Base-by-base conservation (phyloP, 2,888 invertebrate species). In the Sphaerophoria rueppellii region DNA sequence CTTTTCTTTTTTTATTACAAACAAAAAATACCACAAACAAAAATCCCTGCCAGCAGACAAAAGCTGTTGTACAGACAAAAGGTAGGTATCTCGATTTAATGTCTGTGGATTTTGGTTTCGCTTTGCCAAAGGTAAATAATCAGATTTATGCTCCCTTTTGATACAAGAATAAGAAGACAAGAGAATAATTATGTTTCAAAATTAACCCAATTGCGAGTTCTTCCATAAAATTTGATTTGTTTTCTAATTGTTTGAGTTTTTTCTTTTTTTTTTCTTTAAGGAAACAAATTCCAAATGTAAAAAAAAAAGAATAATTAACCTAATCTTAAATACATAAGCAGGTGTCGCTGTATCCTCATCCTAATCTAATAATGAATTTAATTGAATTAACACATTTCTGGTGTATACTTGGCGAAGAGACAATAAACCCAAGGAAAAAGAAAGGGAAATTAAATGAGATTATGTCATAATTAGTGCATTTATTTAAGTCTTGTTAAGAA, bases 161-260 rank as follows among this genome's bases (percentile, higher is more conserved):
- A 55, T 54, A 67, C 35, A 40, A 54, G 24, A 40, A 52, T 12
- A 52, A 0, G 16, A 63, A 63, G 32, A 55, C 11, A 32, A n/a
- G 6, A 11, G 11, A 69, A 60, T 61, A 61, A 65, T 73, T 55
- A 52, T 78, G 69, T 78, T 32, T 58, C 57, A 63, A 74, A 63
- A 69, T 74, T 82, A 82, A 78, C 82, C 82, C 24, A 82, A 70
- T 69, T 74, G 78, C 69, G n/a, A 46, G 24, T 43, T 73, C 46
- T 78, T 78, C 69, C 57, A 73, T 73, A 70, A 82, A 73, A 55
- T 50, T 65, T 61, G 63, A 70, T 80, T 80, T 75, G 75, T 75
- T 80, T 43, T 75, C 55, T 34, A 50, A 37, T 65, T 65, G 48
- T 11, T 50, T 65, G 6, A 16, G 11, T 60, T 60, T 57, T 50